A percentile compares a stretch with the other conserved stretches of the same genome.
Conservation (phyloP, 2,113 vertebrate genomes). For the Psammodynastes pulverulentus region DNA sequence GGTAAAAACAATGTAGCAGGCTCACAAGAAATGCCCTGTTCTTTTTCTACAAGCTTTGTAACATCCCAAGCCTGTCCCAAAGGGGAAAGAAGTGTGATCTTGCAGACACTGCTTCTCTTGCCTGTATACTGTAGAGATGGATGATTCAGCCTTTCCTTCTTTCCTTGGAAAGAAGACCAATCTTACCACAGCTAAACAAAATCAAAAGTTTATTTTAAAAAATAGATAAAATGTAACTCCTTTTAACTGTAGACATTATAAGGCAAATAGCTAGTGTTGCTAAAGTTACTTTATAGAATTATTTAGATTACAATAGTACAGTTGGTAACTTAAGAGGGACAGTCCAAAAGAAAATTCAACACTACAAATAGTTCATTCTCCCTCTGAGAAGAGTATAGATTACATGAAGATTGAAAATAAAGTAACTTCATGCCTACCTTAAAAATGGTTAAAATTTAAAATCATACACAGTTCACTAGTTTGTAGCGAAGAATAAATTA, state of each 20-base stretch:
- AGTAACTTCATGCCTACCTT: not conserved
- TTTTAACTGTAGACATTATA: not conserved
- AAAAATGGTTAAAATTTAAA: not conserved
- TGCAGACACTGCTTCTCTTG: not conserved
- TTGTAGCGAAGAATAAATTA: not conserved
- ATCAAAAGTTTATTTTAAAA: not conserved
- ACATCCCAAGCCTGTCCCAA: not conserved
- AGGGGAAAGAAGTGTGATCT: not conserved
- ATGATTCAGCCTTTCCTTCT: not conserved
- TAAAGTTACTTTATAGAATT: not conserved
- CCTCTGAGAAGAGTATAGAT: not conserved
- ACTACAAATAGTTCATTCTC: not conserved
- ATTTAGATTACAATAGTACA: not conserved
- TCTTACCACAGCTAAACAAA: not conserved
- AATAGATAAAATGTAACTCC: not conserved
- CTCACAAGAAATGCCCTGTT: not conserved
- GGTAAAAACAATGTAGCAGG: not conserved
- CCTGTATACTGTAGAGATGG: not conserved
- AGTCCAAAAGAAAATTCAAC: not conserved
- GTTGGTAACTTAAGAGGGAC: not conserved
- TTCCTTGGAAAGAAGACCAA: not conserved
- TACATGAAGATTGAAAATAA: not conserved
- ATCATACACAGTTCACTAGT: not conserved
- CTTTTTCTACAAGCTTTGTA: not conserved
- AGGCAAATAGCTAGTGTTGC: not conserved